Evolutionary conservation across 1,140 invertebrate genomes (phyloP).

Genomic region (Ditylenchus dipsaci): DNA sequence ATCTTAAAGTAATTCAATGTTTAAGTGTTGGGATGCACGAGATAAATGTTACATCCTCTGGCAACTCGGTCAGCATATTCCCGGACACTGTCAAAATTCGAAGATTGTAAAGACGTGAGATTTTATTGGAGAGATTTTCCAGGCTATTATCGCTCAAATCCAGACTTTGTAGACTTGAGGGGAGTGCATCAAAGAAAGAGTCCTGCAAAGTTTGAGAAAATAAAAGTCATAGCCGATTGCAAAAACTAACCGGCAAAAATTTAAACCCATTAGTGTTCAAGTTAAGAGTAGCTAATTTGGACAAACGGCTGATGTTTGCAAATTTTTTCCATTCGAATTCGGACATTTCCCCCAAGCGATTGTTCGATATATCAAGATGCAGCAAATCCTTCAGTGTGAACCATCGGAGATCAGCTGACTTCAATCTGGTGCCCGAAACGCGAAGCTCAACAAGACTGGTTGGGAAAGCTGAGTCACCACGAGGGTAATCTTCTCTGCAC

Average conservation of each 20-base stretch:
- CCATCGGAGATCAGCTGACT: conserved; percentile 19
- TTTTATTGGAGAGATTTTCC: conserved; percentile 1
- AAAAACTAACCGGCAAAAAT: conserved; percentile 11
- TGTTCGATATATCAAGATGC: conserved; percentile 4
- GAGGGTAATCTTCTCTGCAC: background rate
- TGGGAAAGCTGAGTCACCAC: conserved; percentile 3
- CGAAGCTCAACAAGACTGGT: conserved; percentile 9
- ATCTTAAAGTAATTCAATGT: background rate
- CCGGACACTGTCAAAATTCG: background rate
- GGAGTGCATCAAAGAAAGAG: conserved; percentile 15
- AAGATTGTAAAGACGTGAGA: conserved; percentile 7
- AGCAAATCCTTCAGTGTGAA: conserved; percentile 8
- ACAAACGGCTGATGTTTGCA: conserved; percentile 5
- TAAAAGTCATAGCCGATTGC: background rate
- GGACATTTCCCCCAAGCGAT: conserved; percentile 6
- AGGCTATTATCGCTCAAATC: conserved; percentile 8
- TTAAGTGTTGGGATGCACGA: too few species aligned
- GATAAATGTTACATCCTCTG: conserved; percentile 21
- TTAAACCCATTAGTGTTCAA: conserved; percentile 17
- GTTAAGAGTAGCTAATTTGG: conserved; percentile 5
- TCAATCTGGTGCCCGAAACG: conserved; percentile 5
- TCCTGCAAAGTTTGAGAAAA: conserved; percentile 6
- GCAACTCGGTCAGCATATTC: conserved; percentile 12
- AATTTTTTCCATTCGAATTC: conserved; percentile 15
- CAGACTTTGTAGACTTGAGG: background rate